Evolutionary conservation across 1,140 invertebrate species (phyloP), one percentile per base, ranked within the genome.

Genomic region (Cherax quadricarinatus): DNA sequence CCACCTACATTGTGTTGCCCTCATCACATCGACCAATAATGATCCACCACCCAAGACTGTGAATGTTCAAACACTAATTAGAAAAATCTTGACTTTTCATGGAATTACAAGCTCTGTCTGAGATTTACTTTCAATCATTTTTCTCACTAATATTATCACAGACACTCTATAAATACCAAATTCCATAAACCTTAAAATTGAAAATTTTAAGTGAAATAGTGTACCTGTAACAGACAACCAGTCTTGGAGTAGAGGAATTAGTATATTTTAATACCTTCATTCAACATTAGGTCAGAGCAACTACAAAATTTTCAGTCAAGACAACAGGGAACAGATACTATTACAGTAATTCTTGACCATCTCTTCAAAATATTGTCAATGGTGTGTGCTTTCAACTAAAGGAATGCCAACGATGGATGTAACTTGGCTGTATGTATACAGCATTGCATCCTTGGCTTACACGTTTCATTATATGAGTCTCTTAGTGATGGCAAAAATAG

Each of bases 291-390:
- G 70, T n/a, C 24, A 75, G 70, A 75, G 70, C 70, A 75, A 24
- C 70, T 75, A 75, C 70, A 75, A 75, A 57, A 75, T 75, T 75
- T 30, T 6, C 70, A 75, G 70, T 21, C 70, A 75, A 75, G 70
- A 75, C 70, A 75, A 75, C 30, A 75, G 70, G 70, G 70, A 75
- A 75, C 70, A 75, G 70, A 75, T 75, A 75, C 70, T 30, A 75
- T n/a, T 75, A 75, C 70, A 30, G 70, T 30, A 30, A 12, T 30
- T 30, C n/a, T 75, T 30, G 70, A 75, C 70, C 30, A 75, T 75
- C n/a, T 30, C 70, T 12, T 75, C 70, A 75, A n/a, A 75, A 75
- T 30, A 75, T 75, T 75, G 70, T 75, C 70, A 75, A 75, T 75
- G 70, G 70, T 75, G n/a, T 75, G 70, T 75, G 70, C 70, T 75